Evolutionary conservation across 2,888 invertebrate genomes (phyloP).

Genomic region (Dynastes maya): DNA sequence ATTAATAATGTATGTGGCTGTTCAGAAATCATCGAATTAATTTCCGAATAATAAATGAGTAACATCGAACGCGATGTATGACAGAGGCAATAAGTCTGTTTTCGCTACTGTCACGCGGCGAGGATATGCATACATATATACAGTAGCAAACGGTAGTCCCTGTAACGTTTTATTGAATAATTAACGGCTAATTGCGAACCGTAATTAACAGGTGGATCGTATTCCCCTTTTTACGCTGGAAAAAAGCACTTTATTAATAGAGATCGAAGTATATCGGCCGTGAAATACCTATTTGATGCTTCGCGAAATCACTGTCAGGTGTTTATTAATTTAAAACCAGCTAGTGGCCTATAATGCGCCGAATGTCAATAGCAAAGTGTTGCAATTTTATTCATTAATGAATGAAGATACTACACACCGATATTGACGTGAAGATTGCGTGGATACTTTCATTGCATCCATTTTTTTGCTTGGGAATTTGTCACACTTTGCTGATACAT

Average conservation of each 20-base stretch:
- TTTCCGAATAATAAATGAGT: too few species aligned
- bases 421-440: too few species aligned
- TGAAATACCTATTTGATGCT: background rate
- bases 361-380: too few species aligned
- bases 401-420: too few species aligned
- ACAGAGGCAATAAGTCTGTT: too few species aligned
- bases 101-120: too few species aligned
- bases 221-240: constrained; percentile 1
- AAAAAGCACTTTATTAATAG: background rate
- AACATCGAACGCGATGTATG: too few species aligned
- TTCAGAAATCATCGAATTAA: background rate
- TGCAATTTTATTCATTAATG: too few species aligned
- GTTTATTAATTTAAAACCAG: background rate
- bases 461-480: too few species aligned
- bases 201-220: constrained; percentile 19
- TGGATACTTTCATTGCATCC: too few species aligned
- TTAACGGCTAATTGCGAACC: constrained; percentile 6
- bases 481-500: too few species aligned
- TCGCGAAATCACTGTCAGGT: background rate
- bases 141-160: background rate
- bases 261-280: background rate
- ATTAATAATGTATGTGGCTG: background rate
- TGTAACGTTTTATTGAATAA: background rate
- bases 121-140: too few species aligned
- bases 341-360: background rate